Percentiles rank a stretch among this genome's conserved stretches.
Evolutionary conservation across 2,797 vertebrate species (phyloP).

Genomic region (Phyllotis vaccarum): DNA sequence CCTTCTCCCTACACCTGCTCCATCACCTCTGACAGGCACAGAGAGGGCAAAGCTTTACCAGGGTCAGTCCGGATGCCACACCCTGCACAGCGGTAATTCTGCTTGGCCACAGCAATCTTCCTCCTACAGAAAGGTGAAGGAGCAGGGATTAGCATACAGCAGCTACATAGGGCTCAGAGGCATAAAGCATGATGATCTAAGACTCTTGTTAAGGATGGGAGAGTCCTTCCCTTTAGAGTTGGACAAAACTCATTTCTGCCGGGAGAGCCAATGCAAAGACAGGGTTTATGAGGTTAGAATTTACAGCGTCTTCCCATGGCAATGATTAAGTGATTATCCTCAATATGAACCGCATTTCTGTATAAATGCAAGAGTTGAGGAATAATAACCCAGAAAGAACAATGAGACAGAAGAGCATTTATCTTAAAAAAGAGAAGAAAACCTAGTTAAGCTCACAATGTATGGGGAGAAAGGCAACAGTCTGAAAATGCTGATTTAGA

Average conservation of each 20-base stretch:
- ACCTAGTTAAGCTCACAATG: background rate
- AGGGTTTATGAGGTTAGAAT: background rate
- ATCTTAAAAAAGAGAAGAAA: background rate
- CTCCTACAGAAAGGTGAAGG: conserved; percentile 88
- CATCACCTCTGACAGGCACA: background rate
- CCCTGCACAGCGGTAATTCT: conserved; percentile 98
- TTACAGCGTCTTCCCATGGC: background rate
- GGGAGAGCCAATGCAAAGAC: background rate
- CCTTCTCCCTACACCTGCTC: background rate
- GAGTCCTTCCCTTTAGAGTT: background rate
- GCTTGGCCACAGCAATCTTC: conserved; percentile 96
- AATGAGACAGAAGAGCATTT: background rate
- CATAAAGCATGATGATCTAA: background rate
- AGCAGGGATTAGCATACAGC: background rate
- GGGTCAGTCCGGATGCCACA: conserved; percentile 97
- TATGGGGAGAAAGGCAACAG: background rate
- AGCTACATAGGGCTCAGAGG: background rate
- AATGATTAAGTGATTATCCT: background rate
- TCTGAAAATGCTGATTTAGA: background rate
- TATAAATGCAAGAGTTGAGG: background rate
- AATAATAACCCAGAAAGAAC: background rate
- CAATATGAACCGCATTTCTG: background rate
- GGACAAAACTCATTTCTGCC: background rate
- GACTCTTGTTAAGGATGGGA: background rate
- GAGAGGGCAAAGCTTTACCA: conserved; percentile 87